These are phyloP conservation scores for Sarcoramphus papa DNA, from an alignment of 2,797 vertebrate species.

Conservation along the genomic window DNA sequence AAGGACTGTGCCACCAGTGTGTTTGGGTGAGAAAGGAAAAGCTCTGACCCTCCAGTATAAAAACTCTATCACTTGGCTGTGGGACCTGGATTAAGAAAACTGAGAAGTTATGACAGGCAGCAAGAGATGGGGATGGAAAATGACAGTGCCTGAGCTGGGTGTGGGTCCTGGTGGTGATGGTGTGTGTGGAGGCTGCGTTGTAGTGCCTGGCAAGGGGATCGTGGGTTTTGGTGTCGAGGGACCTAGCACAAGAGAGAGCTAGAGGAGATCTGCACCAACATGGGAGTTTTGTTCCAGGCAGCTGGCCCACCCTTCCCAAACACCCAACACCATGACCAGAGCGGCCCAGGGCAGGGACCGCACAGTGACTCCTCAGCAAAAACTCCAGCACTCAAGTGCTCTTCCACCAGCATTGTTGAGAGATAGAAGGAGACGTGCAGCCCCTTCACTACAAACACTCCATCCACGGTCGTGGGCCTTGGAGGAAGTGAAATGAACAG, in stretches of 20 bases:
- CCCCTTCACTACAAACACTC: background rate
- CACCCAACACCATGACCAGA: background rate
- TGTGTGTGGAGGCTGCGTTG: accelerated
- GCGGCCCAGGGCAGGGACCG: too few relatives aligned
- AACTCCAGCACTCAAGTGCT: too few relatives aligned
- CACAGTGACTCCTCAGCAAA: too few relatives aligned
- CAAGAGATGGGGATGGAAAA: background rate
- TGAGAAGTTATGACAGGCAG: accelerated
- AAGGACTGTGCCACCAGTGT: background rate
- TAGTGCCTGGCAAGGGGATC: accelerated
- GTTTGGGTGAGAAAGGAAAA: background rate
- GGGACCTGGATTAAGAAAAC: accelerated
- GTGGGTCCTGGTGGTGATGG: background rate
- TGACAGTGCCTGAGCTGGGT: background rate
- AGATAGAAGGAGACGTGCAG: too few relatives aligned
- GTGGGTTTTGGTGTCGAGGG: background rate
- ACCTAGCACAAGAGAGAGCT: background rate
- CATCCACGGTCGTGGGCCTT: too few relatives aligned
- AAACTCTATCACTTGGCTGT: accelerated
- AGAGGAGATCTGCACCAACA: accelerated
- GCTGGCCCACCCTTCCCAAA: background rate
- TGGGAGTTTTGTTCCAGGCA: too few relatives aligned
- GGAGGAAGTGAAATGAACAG: background rate
- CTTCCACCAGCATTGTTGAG: background rate
- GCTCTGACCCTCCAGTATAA: accelerated